Base-by-base conservation (phyloP, 2,888 invertebrate species). In the Germaria angustata region DNA sequence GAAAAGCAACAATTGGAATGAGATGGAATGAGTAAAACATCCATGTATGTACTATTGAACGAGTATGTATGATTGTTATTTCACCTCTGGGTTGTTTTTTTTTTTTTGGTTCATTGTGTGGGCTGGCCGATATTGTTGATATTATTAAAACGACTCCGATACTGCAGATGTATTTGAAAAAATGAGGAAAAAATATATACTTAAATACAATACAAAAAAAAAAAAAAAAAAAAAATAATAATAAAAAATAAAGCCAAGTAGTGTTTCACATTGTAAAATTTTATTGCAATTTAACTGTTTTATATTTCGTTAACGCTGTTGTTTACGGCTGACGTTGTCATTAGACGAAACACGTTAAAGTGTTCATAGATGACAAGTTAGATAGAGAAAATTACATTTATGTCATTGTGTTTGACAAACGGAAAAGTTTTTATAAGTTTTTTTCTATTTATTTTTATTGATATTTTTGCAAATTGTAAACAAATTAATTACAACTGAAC, bases 361-460 rank as follows among this genome's bases (percentile, higher is more conserved):
- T 69, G 77, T 63, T 69, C 53, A 61, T 51, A 61, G 75, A 69
- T 65, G 75, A 76, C 75, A 75, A 69, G 41, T 51, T 34, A 55
- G 80, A 68, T 80, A 61, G 61, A 76, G 65, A 77, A 77, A 81
- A 77, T 77, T 81, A 72, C 71, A 66, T 72, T 77, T 69, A 51
- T 77, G 59, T 77, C 51, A 68, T 55, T 73, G 72, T 81, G 59
- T 53, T 61, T 77, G 66, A 68, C 71, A 68, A 63, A 77, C 72
- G 77, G 68, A 81, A 81, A 77, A 53, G 44, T 77, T 81, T 81
- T 34, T 57, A 13, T 49, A 7, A 24, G 24, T 2, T 32, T 49
- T 39, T 20, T 61, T 8, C 0, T 7, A 22, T 51, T n/a, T 36
- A 5, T 39, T 28, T 32, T 2, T 39, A 34, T 34, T 65, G 0